Percentiles rank a stretch among this genome's conserved stretches.
These are phyloP conservation scores for Noturus placidus DNA, from an alignment of 2,113 vertebrate genomes.

Conservation along the genomic window DNA sequence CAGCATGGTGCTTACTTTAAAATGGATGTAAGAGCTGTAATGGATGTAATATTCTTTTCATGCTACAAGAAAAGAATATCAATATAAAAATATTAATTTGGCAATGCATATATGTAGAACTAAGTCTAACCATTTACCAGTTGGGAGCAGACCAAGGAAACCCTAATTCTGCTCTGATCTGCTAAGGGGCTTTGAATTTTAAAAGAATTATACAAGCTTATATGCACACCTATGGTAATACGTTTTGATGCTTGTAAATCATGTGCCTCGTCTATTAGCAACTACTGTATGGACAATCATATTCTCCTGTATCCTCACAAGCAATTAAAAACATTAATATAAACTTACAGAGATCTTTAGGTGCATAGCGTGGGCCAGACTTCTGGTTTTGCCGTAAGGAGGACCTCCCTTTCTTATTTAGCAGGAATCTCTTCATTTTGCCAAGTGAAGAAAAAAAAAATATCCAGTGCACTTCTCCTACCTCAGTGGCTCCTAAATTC, in stretches of 20 bases:
- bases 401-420: constrained; percentile 63
- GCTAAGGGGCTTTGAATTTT: neutral
- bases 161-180: neutral
- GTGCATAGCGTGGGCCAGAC: constrained; percentile 61
- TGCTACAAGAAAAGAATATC: neutral
- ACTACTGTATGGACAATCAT: neutral
- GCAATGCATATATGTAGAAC: neutral
- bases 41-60: too few species aligned
- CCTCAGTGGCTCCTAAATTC: constrained; percentile 12
- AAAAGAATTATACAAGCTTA: neutral
- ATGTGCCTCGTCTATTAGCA: neutral
- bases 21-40: constrained; percentile 2
- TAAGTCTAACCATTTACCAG: constrained; percentile 2
- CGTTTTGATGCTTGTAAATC: neutral
- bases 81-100: neutral
- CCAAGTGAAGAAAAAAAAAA: constrained; percentile 46
- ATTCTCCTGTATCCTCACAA: neutral
- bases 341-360: constrained; percentile 82
- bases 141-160: constrained; percentile 5
- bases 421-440: constrained; percentile 69
- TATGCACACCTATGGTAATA: neutral
- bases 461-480: constrained; percentile 46
- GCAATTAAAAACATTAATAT: neutral
- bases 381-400: constrained; percentile 65
- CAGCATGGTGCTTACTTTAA: neutral